Evolutionary conservation across 2,888 invertebrate species (phyloP).

Genomic region (Eucera pruinosa): DNA sequence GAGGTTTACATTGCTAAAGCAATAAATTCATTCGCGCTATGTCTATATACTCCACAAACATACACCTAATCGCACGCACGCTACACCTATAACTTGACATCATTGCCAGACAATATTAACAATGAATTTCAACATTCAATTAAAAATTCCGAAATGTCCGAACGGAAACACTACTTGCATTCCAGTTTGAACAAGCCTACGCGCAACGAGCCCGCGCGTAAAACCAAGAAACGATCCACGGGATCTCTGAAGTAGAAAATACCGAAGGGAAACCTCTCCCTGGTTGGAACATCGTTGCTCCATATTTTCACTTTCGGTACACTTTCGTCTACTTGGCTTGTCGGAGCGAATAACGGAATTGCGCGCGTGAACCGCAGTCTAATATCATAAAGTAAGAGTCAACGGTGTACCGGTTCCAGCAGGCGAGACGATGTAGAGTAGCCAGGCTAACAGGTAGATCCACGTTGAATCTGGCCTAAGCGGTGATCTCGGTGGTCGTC

Average conservation of each 20-base stretch:
- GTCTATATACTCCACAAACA: background rate
- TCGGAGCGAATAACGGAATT: conserved; percentile 13
- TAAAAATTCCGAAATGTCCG: background rate
- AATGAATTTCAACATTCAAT: background rate
- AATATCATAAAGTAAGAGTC: conserved; percentile 3
- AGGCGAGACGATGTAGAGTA: conserved; percentile 56
- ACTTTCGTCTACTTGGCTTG: conserved; percentile 28
- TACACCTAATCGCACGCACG: conserved; percentile 1
- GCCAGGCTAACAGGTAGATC: conserved; percentile 44
- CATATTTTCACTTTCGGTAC: conserved; percentile 50
- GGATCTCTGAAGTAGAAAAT: background rate
- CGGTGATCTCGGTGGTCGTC: conserved; percentile 53
- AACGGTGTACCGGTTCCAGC: conserved; percentile 60
- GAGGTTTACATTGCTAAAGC: too few species aligned
- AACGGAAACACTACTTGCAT: background rate
- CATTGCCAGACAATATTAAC: background rate
- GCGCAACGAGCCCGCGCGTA: background rate
- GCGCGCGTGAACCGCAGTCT: background rate
- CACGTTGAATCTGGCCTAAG: conserved; percentile 32
- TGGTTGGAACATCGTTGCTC: background rate
- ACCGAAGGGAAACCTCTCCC: conserved; percentile 7
- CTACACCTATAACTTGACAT: background rate
- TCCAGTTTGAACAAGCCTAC: background rate
- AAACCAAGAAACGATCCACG: background rate
- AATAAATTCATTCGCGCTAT: too few species aligned